Base-by-base conservation (phyloP, 2,113 vertebrate species). In the Pelvicachromis taeniatus region DNA sequence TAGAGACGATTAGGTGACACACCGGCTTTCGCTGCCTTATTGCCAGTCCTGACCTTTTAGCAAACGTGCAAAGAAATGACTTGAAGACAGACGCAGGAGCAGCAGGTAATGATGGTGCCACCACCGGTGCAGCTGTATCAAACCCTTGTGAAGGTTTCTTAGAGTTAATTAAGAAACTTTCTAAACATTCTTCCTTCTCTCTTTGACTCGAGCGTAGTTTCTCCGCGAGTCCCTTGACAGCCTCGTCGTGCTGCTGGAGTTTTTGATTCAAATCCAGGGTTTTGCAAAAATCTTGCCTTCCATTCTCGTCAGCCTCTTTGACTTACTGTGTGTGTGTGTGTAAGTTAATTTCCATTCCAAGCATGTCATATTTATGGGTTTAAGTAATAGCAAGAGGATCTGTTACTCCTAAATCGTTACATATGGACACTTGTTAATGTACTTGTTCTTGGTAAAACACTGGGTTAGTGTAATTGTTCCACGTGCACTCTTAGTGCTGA, bases 11-110 rank as follows among this genome's bases (percentile, higher is more conserved):
- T 53, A 31, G 4, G 16, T 16, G 21, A 33, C 86, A 80, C 68
- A n/a, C 6, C 9, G 0, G 7, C 63, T 81, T 42, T 6, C 45
- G 42, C 17, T 55, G 29, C 21, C 52, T 78, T 61, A 42, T 52
- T 58, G 59, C 61, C n/a, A 31, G 33, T 73, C 17, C 65, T 77
- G 83, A 88, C 87, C 83, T 86, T 90, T 86, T 17, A 82, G 78
- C 17, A 52, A 81, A 88, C 86, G 87, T 63, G 77, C 48, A 88
- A 77, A 80, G 42, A 89, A 79, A 84, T 52, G 55, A 33, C 21
- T 84, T 29, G 31, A 45, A 78, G 81, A 54, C 77, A 79, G 83
- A 58, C 54, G 45, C 68, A 70, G 65, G 12, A 73, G 9, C 45
- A 58, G 16, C 80, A 77, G 68, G 7, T 42, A 19, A 2, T 58